Percentiles rank a stretch among this genome's conserved stretches.
These are phyloP conservation scores for Elachura formosa DNA, from an alignment of 2,113 vertebrate species.

Conservation along the genomic window DNA sequence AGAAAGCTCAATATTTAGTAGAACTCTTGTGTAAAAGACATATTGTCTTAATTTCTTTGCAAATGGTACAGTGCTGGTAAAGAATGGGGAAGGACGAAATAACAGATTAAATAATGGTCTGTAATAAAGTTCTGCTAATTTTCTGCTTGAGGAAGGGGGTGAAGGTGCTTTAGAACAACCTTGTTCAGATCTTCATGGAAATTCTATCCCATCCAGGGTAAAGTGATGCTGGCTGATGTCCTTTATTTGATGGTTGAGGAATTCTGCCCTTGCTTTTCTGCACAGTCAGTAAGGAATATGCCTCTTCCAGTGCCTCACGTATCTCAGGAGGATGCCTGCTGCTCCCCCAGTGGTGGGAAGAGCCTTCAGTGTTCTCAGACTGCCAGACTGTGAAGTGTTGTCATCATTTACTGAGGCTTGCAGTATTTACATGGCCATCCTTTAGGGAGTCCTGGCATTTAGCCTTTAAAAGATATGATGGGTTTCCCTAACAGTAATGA, in stretches of 20 bases:
- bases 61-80: not conserved
- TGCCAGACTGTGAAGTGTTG: not conserved
- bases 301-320: accelerated
- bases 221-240: not conserved
- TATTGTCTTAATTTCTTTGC: not conserved
- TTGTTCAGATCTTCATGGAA: not conserved
- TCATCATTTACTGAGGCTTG: not conserved
- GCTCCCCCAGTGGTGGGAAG: not conserved
- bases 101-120: not conserved
- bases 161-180: not conserved
- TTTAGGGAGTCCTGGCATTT: not conserved
- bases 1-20: not conserved
- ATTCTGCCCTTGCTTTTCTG: not conserved
- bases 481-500: not conserved
- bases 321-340: not conserved
- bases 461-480: not conserved
- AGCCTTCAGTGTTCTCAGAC: not conserved
- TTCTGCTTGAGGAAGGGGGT: not conserved
- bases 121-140: not conserved
- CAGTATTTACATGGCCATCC: not conserved
- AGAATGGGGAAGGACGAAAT: not conserved
- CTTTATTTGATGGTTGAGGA: not conserved
- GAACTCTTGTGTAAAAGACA: not conserved
- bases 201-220: not conserved
- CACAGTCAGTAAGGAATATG: not conserved